Evolutionary conservation across 1,140 invertebrate species (phyloP).

Genomic region (Cotesia glomerata): DNA sequence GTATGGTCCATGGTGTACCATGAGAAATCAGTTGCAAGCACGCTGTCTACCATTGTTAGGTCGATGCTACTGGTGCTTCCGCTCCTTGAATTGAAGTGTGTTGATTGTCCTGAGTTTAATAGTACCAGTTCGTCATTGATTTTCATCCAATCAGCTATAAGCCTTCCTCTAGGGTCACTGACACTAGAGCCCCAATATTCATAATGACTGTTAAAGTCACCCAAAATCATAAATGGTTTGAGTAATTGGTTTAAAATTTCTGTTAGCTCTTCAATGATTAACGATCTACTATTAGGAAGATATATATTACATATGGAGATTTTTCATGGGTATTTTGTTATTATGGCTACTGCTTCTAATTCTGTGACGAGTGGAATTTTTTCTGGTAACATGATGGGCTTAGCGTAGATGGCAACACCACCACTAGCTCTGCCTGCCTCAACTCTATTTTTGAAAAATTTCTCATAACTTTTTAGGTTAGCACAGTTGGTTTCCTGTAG

Average conservation of each 20-base stretch:
- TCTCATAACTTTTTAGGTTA: no score
- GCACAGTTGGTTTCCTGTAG: no score
- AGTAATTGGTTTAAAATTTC: neutral
- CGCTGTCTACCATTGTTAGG: constrained; percentile 38
- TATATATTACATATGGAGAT: no score
- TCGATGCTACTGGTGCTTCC: constrained; percentile 41
- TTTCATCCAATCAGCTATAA: constrained; percentile 34
- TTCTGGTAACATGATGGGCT: neutral
- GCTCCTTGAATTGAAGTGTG: constrained; percentile 38
- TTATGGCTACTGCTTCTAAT: no score
- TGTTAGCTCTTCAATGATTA: neutral
- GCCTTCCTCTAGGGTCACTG: constrained; percentile 41
- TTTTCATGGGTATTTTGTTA: no score
- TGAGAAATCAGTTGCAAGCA: constrained; percentile 36
- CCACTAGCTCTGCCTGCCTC: no score
- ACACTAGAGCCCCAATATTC: neutral
- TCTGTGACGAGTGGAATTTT: neutral
- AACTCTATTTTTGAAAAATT: no score
- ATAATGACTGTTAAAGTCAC: neutral
- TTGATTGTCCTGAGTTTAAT: constrained; percentile 37
- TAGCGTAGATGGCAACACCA: no score
- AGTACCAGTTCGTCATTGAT: constrained; percentile 25
- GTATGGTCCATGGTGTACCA: constrained; percentile 38
- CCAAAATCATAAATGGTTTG: neutral
- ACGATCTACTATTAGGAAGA: neutral